Evolutionary conservation across 2,113 vertebrate species (phyloP).

Genomic region (Vombatus ursinus): DNA sequence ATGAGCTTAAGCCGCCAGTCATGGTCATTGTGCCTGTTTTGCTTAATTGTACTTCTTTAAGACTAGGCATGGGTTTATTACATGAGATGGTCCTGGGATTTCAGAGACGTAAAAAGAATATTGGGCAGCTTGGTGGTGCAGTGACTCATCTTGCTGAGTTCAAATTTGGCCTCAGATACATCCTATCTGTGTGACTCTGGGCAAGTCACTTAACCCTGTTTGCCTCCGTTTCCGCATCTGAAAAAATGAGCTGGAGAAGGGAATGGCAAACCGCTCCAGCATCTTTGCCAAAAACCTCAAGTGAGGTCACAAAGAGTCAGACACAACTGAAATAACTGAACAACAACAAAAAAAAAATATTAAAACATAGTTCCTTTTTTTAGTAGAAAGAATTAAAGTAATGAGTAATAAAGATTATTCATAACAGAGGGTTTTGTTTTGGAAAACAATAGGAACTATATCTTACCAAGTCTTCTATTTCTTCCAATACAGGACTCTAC

Average conservation of each 20-base stretch:
- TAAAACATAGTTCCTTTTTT: slow-evolving; percentile 38
- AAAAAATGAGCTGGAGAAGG: not conserved
- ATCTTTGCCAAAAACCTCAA: not conserved
- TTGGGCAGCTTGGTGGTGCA: no score
- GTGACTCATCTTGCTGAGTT: not conserved
- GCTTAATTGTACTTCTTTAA: not conserved
- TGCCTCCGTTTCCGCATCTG: not conserved
- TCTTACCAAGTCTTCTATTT: not conserved
- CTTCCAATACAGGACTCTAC: not conserved
- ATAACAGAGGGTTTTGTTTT: slow-evolving; percentile 12
- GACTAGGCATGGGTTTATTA: no score
- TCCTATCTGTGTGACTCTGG: not conserved
- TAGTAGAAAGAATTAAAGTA: slow-evolving; percentile 32
- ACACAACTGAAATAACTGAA: no score
- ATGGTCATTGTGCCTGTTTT: not conserved
- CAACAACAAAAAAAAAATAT: not conserved
- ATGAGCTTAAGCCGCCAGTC: no score
- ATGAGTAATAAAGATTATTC: slow-evolving; percentile 48
- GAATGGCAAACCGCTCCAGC: not conserved
- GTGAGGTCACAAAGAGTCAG: no score
- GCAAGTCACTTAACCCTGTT: not conserved
- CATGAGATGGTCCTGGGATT: no score
- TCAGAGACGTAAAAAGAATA: no score
- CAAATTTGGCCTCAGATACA: no score
- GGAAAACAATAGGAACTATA: slow-evolving; percentile 44